Evolutionary conservation across 2,888 invertebrate genomes (phyloP).

Genomic region (Balanococcus diminutus): DNA sequence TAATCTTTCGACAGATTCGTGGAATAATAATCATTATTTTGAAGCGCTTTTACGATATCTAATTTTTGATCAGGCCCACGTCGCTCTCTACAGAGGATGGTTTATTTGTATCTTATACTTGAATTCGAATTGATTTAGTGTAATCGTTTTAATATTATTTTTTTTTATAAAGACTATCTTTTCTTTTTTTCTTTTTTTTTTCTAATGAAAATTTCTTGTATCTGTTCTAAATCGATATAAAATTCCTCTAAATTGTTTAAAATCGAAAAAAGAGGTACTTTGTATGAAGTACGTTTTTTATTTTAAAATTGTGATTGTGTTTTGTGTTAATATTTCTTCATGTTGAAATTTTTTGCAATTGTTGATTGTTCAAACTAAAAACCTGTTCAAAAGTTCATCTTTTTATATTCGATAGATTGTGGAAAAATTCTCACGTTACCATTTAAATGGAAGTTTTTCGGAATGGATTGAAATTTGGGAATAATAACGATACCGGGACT

Average conservation of each 20-base stretch:
- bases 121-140: conserved; percentile 8
- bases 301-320: conserved; percentile 30
- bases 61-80: neutral
- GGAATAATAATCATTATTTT: neutral
- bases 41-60: neutral
- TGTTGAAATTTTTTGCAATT: conserved; percentile 41
- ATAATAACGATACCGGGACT: conserved; percentile 24
- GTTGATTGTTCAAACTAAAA: conserved; percentile 23
- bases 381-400: conserved; percentile 16
- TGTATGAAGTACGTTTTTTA: neutral
- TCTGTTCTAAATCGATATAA: conserved; percentile 4
- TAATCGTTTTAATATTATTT: conserved; percentile 21
- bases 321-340: conserved; percentile 40
- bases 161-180: neutral
- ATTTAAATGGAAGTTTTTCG: neutral
- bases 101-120: conserved; percentile 2
- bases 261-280: neutral
- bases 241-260: conserved; percentile 28
- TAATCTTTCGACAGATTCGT: too few species aligned
- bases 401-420: neutral
- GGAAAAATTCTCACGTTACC: conserved; percentile 11
- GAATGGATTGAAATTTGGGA: neutral
- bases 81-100: neutral
- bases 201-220: conserved; percentile 6
- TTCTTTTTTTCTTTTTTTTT: neutral